Evolutionary conservation across 2,797 vertebrate genomes (phyloP).

Genomic region (Geranospiza caerulescens): DNA sequence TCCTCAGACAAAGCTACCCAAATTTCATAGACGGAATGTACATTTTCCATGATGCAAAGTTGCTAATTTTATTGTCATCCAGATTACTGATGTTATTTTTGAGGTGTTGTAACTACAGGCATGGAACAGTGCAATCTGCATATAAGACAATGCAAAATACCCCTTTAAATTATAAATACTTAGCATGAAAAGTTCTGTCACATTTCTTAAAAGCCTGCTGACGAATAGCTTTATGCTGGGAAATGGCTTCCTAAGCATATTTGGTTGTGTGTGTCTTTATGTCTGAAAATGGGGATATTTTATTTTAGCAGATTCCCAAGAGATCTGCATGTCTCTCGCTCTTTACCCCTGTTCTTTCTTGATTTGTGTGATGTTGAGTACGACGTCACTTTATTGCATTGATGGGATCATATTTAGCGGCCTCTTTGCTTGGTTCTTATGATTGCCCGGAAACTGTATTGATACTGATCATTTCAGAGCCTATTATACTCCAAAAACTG

Average conservation of each 20-base stretch:
- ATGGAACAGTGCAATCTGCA: slow-evolving; percentile 6
- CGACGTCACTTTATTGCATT: slow-evolving; percentile 28
- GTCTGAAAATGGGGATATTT: slow-evolving; percentile 44
- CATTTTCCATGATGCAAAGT: slow-evolving; percentile 54
- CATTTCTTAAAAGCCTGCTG: slow-evolving; percentile 69
- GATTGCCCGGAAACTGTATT: slow-evolving; percentile 41
- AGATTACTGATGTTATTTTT: background rate
- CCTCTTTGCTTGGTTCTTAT: slow-evolving; percentile 40
- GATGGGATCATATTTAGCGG: slow-evolving; percentile 47
- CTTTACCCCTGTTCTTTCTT: background rate
- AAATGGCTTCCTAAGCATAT: slow-evolving; percentile 71
- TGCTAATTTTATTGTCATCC: slow-evolving; percentile 59
- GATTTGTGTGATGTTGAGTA: slow-evolving; percentile 41
- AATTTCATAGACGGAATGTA: slow-evolving; percentile 47
- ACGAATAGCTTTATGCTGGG: slow-evolving; percentile 54
- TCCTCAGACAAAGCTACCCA: slow-evolving; percentile 52
- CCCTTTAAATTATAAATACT: slow-evolving; percentile 74
- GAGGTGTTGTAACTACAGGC: slow-evolving; percentile 42
- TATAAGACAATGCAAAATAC: slow-evolving; percentile 65
- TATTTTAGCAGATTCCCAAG: slow-evolving; percentile 25
- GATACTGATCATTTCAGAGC: slow-evolving; percentile 32
- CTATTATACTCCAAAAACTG: slow-evolving; percentile 4
- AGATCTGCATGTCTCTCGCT: background rate
- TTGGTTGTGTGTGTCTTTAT: slow-evolving; percentile 52
- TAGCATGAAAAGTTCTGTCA: slow-evolving; percentile 59